phyloP scores from a whole-genome alignment of 2,113 vertebrate genomes.

The Deroptyus accipitrinus region DNA sequence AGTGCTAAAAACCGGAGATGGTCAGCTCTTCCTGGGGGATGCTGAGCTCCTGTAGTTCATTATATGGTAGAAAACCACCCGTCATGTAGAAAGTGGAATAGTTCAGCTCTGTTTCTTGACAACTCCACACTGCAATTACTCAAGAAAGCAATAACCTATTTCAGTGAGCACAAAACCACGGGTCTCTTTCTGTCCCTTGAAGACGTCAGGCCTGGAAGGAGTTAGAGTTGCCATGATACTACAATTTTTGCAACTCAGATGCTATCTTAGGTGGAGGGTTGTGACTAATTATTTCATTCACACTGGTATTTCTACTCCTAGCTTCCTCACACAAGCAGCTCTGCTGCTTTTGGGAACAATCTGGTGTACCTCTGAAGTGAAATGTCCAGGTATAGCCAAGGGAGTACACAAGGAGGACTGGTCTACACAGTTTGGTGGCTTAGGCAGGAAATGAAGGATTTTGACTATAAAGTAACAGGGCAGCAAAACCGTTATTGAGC shows the following conservation, averaged over 20 bases:
- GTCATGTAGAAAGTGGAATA: background rate
- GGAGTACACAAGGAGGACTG: background rate
- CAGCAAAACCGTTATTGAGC: background rate
- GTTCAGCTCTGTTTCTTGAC: background rate
- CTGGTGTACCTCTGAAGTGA: background rate
- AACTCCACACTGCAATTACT: background rate
- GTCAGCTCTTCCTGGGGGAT: background rate
- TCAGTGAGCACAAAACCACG: background rate
- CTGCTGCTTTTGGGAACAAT: background rate
- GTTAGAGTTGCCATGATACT: background rate
- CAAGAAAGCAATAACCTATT: background rate
- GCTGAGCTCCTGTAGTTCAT: background rate
- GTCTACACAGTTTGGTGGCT: background rate
- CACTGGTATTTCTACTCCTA: background rate
- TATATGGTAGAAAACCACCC: background rate
- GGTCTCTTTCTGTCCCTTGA: background rate
- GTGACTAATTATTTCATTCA: background rate
- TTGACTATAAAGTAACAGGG: background rate
- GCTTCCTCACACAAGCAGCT: background rate
- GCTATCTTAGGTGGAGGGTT: background rate
- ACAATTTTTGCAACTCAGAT: background rate
- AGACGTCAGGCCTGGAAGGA: background rate
- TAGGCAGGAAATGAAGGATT: background rate
- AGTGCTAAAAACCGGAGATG: background rate
- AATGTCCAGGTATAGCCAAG: background rate